Evolutionary conservation across 1,140 invertebrate genomes (phyloP), one percentile per base, ranked within the genome.

Genomic region (Saccostrea echinata): DNA sequence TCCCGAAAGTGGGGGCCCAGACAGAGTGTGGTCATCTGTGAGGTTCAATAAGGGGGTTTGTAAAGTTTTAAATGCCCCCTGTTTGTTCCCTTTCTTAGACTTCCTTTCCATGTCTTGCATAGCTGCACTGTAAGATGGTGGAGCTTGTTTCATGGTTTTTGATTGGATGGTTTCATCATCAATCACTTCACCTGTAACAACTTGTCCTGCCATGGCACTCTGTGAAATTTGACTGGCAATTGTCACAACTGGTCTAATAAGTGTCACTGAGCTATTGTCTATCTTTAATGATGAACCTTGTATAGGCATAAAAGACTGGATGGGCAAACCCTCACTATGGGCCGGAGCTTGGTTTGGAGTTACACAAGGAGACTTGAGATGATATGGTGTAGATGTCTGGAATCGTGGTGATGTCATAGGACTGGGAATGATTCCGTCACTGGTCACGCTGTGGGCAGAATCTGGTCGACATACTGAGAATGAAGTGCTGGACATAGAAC

Each of bases 261-360:
- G 80, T n/a, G 88, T 91, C 27, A 91, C 89, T 30, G 11, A 33
- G 80, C 87, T 89, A n/a, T 64, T 88, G 64, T 86, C 82, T 55
- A 89, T 55, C n/a, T 88, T 86, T 4, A 85, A 57, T 13, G 88
- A 71, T 71, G 88, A 89, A 13, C 88, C 89, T 68, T 91, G 89
- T n/a, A 92, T 92, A 3, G 91, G 91, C 76, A 92, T 87, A 64
- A 92, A 92, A 16, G 89, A 86, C 52, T 86, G 87, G 1, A 88
- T 84, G 8, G 52, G 61, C 33, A 33, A n/a, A 13, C 11, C 30
- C 18, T 88, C 90, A 30, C 76, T 71, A n/a, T 88, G 85, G 76
- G 87, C 88, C 30, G 84, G 85, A n/a, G 61, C 68, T 30, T 68
- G 76, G 21, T 52, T 64, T 24, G 83, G 82, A 16, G 57, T 88